Evolutionary conservation across 2,888 invertebrate species (phyloP).

Genomic region (Tenthredo scrophulariae): DNA sequence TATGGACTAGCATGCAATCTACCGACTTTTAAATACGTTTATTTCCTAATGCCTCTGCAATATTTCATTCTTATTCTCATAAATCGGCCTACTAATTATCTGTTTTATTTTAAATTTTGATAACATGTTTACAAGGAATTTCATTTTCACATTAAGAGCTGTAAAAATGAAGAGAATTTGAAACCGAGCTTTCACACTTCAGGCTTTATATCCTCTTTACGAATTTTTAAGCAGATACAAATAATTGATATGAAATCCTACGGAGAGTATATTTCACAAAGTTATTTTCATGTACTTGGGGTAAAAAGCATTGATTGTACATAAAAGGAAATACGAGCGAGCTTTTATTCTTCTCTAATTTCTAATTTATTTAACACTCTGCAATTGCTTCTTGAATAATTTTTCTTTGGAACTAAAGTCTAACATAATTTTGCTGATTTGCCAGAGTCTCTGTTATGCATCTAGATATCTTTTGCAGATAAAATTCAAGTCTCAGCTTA

Average conservation of each 20-base stretch:
- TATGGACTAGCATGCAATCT: conserved; percentile 76
- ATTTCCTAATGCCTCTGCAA: conserved; percentile 52
- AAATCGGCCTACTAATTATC: conserved; percentile 11
- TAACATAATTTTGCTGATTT: conserved; percentile 1
- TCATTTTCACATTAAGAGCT: neutral
- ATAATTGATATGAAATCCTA: neutral
- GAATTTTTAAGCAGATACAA: neutral
- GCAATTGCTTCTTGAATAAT: conserved; percentile 26
- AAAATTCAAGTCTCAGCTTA: conserved; percentile 10
- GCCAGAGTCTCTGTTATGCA: conserved; percentile 29
- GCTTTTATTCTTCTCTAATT: conserved; percentile 31
- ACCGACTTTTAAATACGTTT: conserved; percentile 73
- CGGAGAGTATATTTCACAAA: neutral
- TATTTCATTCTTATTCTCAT: conserved; percentile 28
- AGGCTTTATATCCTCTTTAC: neutral
- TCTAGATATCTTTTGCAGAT: conserved; percentile 17
- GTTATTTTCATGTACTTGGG: neutral
- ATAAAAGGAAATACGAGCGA: neutral
- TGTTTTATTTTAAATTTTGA: neutral
- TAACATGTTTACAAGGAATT: neutral
- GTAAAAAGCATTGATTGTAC: neutral
- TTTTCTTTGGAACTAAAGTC: conserved; percentile 6
- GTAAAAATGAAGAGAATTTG: neutral
- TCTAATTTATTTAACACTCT: conserved; percentile 19
- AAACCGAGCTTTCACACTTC: neutral